A percentile compares a stretch with the other conserved stretches of the same genome.
Evolutionary conservation across 2,113 vertebrate genomes (phyloP).

Genomic region (Sminthopsis crassicaudata): DNA sequence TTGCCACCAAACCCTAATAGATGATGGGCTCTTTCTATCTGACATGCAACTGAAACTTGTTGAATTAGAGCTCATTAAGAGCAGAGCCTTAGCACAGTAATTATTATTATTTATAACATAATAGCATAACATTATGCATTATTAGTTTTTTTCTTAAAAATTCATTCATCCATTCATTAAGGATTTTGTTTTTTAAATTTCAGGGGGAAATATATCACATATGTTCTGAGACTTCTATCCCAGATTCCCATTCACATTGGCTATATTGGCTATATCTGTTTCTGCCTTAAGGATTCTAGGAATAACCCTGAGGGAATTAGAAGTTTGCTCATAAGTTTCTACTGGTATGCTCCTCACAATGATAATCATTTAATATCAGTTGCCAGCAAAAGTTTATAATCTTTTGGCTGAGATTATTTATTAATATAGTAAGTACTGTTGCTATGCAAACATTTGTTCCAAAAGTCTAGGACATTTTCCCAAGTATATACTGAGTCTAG

Average conservation of each 20-base stretch:
- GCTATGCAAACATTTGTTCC: neutral
- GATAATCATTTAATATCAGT: neutral
- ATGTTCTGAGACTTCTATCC: neutral
- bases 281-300: neutral
- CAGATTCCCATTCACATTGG: neutral
- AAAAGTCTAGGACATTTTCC: neutral
- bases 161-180: neutral
- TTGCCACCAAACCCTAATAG: neutral
- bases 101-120: neutral
- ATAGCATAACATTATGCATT: neutral
- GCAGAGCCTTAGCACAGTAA: neutral
- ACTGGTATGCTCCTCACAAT: neutral
- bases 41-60: neutral
- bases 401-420: neutral
- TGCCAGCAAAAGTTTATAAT: neutral
- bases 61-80: neutral
- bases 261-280: neutral
- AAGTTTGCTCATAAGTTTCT: neutral
- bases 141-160: neutral
- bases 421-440: neutral
- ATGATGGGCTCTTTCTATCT: neutral
- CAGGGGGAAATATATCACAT: neutral
- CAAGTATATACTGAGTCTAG: neutral
- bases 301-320: neutral
- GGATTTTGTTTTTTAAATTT: neutral